Conservation (phyloP, 2,113 vertebrate species). For the Vidua macroura region DNA sequence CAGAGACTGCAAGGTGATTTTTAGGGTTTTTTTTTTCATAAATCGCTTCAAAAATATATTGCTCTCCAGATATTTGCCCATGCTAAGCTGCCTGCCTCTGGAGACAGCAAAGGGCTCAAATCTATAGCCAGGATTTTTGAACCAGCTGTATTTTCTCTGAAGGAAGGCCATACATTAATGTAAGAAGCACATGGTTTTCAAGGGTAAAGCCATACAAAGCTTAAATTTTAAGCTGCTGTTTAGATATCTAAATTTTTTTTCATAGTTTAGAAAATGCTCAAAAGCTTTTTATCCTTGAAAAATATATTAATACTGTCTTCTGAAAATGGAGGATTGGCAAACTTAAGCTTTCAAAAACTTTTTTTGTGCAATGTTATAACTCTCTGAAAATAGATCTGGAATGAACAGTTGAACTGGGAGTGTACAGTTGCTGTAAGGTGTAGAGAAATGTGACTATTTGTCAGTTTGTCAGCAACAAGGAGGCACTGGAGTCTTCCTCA, state of each 20-base stretch:
- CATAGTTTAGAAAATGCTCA: neutral
- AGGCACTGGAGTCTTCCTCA: neutral
- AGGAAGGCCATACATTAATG: neutral
- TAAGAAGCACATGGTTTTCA: neutral
- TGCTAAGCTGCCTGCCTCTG: neutral
- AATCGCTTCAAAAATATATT: accelerated
- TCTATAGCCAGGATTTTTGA: neutral
- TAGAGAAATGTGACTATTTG: neutral
- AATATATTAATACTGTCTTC: neutral
- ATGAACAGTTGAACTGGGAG: neutral
- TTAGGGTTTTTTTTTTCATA: neutral
- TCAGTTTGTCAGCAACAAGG: neutral
- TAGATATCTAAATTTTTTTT: neutral
- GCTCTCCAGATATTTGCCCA: accelerated
- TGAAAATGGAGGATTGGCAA: neutral
- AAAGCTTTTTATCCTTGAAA: slow-evolving; percentile 8
- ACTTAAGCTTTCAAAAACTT: neutral
- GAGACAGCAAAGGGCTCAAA: neutral
- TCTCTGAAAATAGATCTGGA: neutral
- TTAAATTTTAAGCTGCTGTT: neutral
- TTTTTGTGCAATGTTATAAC: neutral
- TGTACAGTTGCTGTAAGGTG: neutral
- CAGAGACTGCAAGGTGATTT: neutral
- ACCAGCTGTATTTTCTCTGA: neutral
- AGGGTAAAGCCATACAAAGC: neutral